Base-by-base conservation (phyloP, 37 sponge, comb jelly and placozoan species). In the Halichondria panicea region DNA sequence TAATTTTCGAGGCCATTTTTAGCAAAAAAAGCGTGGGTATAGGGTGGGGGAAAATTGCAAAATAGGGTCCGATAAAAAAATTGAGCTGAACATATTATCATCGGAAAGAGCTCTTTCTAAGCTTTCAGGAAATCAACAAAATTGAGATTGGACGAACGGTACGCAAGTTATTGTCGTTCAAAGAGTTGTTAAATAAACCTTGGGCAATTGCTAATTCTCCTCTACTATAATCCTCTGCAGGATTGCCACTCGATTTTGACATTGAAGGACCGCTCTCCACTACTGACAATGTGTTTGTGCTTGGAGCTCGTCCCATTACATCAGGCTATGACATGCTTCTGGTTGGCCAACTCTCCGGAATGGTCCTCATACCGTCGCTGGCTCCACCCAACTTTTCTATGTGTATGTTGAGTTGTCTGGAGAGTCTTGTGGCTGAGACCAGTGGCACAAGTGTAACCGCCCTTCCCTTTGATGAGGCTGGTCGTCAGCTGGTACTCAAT, bases 291-390 rank as follows among this genome's bases (percentile, higher is more conserved):
- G 66, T 58, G 7, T 54, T 86, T 50, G 69, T 82, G 11, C 40
- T 91, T 18, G 91, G 87, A 48, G 91, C 77, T 0, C 75, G 91
- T 31, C 46, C 73, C 21, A 82, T 78, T 7, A 58, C 67, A 19
- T 44, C 67, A 27, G 75, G 73, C 27, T 75, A 59, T 41, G 91
- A 91, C 63, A 48, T 27, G 4, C 57, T 82, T 38, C 54, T 91
- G 43, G 56, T 27, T 56, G 91, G 79, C 15, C 38, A 43, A 13
- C 24, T 81, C 31, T 37, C 78, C 18, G 73, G 71, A 24, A 58
- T 61, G 24, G 65, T 81, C 15, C 31, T 91, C 22, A 11, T 67
- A n/a, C 56, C 74, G 0, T 55, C 60, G 13, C 25, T 9, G 30
- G 71, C 85, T 27, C 87, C 82, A 4, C 36, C 70, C 13, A 45